phyloP scores from a whole-genome alignment of 1,140 invertebrate species.

The Plectus sambesii region DNA sequence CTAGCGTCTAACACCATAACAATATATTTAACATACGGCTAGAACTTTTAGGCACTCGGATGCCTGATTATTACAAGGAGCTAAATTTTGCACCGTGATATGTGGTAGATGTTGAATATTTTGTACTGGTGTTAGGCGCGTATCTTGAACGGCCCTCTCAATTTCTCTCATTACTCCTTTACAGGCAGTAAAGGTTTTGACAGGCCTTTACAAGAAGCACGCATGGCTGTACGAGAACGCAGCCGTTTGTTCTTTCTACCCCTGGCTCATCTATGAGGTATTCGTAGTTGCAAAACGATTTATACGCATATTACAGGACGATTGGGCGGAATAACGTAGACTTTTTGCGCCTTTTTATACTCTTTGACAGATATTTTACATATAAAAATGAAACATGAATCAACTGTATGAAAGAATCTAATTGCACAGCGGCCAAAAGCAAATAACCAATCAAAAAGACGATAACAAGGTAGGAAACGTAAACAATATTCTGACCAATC shows the following conservation, averaged over 20 bases:
- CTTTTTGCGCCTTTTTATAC: slow-evolving; percentile 39
- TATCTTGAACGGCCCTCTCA: slow-evolving; percentile 9
- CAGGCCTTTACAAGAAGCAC: slow-evolving; percentile 51
- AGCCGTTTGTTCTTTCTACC: slow-evolving; percentile 59
- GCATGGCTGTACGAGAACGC: slow-evolving; percentile 55
- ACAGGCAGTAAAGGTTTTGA: slow-evolving; percentile 22
- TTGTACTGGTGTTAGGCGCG: neutral
- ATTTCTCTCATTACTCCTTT: slow-evolving; percentile 9
- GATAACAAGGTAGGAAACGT: no score
- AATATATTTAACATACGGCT: no score
- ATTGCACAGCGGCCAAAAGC: no score
- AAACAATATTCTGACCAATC: neutral
- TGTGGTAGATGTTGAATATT: slow-evolving; percentile 1
- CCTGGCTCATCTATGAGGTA: slow-evolving; percentile 53
- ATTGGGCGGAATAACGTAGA: no score
- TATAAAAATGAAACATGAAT: slow-evolving; percentile 6
- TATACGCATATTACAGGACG: no score
- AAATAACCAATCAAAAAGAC: no score
- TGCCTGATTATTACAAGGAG: slow-evolving; percentile 13
- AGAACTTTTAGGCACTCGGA: no score
- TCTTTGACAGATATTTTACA: slow-evolving; percentile 17
- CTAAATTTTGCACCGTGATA: neutral
- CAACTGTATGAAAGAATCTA: neutral
- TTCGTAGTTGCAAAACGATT: slow-evolving; percentile 15
- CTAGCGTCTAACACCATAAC: no score